Evolutionary conservation across 1,140 invertebrate genomes (phyloP).

Genomic region (Orius laevigatus): DNA sequence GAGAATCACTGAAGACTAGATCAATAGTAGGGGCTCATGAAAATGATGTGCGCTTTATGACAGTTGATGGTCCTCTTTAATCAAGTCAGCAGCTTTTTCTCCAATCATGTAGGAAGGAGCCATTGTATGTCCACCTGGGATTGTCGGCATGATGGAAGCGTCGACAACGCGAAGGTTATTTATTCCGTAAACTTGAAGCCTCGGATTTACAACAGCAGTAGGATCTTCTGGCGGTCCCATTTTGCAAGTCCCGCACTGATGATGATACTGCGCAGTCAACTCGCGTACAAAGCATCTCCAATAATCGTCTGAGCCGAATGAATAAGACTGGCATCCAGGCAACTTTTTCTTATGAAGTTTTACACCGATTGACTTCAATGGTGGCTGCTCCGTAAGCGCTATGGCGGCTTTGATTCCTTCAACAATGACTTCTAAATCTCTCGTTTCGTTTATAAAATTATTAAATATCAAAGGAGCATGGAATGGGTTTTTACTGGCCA

Average conservation of each 20-base stretch:
- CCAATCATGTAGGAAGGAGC: neutral
- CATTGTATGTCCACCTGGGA: neutral
- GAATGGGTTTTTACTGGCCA: conserved; percentile 37
- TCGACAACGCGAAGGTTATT: neutral
- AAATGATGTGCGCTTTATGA: too few relatives aligned
- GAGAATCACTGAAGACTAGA: too few relatives aligned
- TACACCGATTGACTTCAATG: conserved; percentile 23
- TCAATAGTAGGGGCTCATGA: too few relatives aligned
- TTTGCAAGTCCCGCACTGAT: too few relatives aligned
- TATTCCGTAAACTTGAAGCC: neutral
- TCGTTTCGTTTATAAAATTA: conserved; percentile 36
- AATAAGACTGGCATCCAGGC: too few relatives aligned
- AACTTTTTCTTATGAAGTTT: conserved; percentile 24
- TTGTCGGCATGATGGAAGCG: neutral
- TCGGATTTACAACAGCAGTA: too few relatives aligned
- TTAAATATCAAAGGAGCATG: conserved; percentile 46
- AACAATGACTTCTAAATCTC: conserved; percentile 23
- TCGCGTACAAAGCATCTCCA: too few relatives aligned
- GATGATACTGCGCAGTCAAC: too few relatives aligned
- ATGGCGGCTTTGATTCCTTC: conserved; percentile 18
- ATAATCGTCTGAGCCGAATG: too few relatives aligned
- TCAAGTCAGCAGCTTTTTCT: neutral
- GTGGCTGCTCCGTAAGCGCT: conserved; percentile 22
- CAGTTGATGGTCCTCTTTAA: too few relatives aligned
- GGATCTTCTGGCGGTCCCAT: too few relatives aligned